Evolutionary conservation across 2,797 vertebrate genomes (phyloP).

Genomic region (Rhinoraja longicauda): DNA sequence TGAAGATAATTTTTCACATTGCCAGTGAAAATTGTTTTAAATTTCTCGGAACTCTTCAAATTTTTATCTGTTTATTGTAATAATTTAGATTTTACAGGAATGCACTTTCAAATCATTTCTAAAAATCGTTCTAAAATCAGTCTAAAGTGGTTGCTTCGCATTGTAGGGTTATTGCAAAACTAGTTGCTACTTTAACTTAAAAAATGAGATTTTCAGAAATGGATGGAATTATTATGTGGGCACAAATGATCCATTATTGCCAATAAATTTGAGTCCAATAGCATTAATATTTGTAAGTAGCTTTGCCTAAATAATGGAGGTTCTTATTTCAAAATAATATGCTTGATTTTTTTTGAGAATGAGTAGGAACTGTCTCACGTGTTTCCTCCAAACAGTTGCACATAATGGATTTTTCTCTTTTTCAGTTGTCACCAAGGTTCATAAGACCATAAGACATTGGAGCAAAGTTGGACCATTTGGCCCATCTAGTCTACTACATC

Average conservation of each 20-base stretch:
- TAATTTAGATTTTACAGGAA: neutral
- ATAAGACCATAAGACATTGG: no score
- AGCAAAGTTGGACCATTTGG: no score
- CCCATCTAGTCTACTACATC: no score
- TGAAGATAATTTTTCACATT: neutral
- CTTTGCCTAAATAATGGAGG: neutral
- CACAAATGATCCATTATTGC: neutral
- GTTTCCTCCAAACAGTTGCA: neutral
- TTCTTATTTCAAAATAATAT: neutral
- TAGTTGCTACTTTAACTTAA: neutral
- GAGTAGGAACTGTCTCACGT: neutral
- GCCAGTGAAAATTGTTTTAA: neutral
- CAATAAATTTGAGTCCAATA: neutral
- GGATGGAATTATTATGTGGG: neutral
- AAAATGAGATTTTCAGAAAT: neutral
- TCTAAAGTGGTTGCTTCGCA: neutral
- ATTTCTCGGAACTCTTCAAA: neutral
- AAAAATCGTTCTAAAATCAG: neutral
- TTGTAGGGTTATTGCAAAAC: neutral
- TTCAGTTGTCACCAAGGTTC: neutral
- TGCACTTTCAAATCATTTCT: neutral
- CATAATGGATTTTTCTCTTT: neutral
- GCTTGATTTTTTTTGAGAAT: neutral
- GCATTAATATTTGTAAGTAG: neutral
- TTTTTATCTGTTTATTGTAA: neutral